Evolutionary conservation across 2,888 invertebrate genomes (phyloP), one percentile per base, ranked within the genome.

Genomic region (Athalia cordata): DNA sequence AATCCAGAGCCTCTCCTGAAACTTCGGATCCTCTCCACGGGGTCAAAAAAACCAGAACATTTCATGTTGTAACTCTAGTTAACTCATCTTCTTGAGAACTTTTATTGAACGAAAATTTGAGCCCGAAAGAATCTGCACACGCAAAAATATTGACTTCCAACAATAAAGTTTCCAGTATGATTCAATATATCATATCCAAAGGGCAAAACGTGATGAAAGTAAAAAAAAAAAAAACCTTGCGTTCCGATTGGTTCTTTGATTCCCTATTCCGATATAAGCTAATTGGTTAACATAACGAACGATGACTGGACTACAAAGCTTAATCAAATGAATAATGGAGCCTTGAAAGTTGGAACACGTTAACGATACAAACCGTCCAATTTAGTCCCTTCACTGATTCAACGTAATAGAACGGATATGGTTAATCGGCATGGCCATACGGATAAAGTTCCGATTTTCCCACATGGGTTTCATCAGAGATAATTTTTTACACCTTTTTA

Each of bases 301-400:
- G 29, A 29, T 29, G 29, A 29, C 29, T 29, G 29, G 29, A 29
- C 29, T 29, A 29, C 29, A 29, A 29, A 29, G 29, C 29, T 29
- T 29, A 29, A 29, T 29, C 29, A 29, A 29, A 29, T 29, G 29
- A 29, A 29, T 29, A 29, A 29, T 29, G 29, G 29, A 29, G 29
- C 29, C 29, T 29, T 29, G 29, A 29, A 29, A 29, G 29, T 29
- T 29, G 64, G 45, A 45, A 64, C 64, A 64, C n/a, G 29, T 64
- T 64, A 29, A 43, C 43, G 11, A 62, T 62, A 62, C 65, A 65
- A 7, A 65, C 49, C 65, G 49, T n/a, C 65, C 47, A 65, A 65
- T 65, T 65, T 13, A 47, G n/a, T 65, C 6, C 13, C 11, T 47
- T 65, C 47, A 13, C n/a, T 7, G 65, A 65, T 47, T 49, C 50